Conservation (phyloP, 2,113 vertebrate genomes). For the Brachionichthys hirsutus region DNA sequence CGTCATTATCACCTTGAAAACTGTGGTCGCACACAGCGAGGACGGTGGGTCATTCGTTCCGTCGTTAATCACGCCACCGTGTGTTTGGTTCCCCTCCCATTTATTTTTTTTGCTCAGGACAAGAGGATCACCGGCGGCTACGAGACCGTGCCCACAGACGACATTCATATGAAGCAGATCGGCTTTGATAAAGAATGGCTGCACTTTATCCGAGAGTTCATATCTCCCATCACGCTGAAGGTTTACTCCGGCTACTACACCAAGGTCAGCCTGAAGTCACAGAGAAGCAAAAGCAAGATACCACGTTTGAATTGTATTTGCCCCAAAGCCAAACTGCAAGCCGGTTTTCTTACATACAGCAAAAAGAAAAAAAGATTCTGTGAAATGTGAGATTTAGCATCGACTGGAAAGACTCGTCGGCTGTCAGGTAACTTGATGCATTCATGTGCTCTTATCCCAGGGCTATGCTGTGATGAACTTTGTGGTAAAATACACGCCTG, state of each 20-base stretch:
- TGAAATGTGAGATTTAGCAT: background rate
- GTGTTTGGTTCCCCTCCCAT: constrained; percentile 4
- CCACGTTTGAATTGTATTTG: background rate
- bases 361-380: constrained; percentile 9
- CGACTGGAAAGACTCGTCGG: background rate
- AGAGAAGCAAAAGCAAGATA: background rate
- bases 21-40: constrained; percentile 15
- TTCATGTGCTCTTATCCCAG: constrained; percentile 66
- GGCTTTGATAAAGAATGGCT: constrained; percentile 93
- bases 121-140: constrained; percentile 94
- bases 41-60: constrained; percentile 17
- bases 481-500: constrained; percentile 95
- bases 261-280: constrained; percentile 78
- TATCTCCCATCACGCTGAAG: constrained; percentile 92
- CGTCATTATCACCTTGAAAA: constrained; percentile 29
- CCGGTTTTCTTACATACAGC: constrained; percentile 5
- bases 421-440: constrained; percentile 9
- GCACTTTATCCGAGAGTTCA: constrained; percentile 96
- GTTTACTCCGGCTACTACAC: constrained; percentile 98
- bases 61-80: constrained; percentile 15
- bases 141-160: constrained; percentile 96
- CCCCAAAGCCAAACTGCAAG: constrained; percentile 1
- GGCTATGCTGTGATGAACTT: constrained; percentile 92
- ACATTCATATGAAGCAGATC: constrained; percentile 97
- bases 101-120: constrained; percentile 77